These are phyloP conservation scores for Caenorhabditis auriculariae DNA, from an alignment of 2,888 invertebrate genomes.

Conservation along the genomic window DNA sequence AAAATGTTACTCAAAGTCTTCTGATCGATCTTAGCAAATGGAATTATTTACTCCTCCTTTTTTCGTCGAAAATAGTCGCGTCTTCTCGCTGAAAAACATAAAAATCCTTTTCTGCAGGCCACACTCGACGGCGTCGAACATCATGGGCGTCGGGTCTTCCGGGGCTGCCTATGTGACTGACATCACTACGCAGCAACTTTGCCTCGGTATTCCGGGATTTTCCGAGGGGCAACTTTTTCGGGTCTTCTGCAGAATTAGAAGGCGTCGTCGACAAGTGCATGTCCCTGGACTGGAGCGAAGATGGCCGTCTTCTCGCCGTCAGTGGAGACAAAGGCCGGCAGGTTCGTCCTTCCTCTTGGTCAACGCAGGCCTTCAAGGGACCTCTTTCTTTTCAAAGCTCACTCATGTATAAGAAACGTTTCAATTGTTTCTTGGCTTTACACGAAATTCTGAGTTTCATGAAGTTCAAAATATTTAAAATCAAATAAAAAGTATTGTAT, in stretches of 20 bases:
- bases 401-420: no score
- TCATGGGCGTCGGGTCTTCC: slow-evolving; percentile 83
- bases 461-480: no score
- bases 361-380: no score
- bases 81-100: no score
- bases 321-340: slow-evolving; percentile 67
- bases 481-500: no score
- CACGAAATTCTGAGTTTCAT: no score
- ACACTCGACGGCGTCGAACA: slow-evolving; percentile 85
- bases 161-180: slow-evolving; percentile 84
- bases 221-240: not conserved
- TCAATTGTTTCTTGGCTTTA: no score
- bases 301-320: slow-evolving; percentile 80
- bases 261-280: slow-evolving; percentile 74
- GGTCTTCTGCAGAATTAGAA: slow-evolving; percentile 23
- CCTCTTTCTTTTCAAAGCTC: no score
- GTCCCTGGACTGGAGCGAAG: slow-evolving; percentile 84
- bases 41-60: no score
- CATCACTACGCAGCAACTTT: slow-evolving; percentile 69
- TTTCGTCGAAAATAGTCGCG: not conserved
- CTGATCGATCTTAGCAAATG: no score
- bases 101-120: no score
- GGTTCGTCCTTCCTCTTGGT: slow-evolving; percentile 4
- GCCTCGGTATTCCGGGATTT: slow-evolving; percentile 6
- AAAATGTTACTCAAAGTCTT: no score